phyloP scores from a whole-genome alignment of 2,113 vertebrate genomes.

The Perognathus longimembris region DNA sequence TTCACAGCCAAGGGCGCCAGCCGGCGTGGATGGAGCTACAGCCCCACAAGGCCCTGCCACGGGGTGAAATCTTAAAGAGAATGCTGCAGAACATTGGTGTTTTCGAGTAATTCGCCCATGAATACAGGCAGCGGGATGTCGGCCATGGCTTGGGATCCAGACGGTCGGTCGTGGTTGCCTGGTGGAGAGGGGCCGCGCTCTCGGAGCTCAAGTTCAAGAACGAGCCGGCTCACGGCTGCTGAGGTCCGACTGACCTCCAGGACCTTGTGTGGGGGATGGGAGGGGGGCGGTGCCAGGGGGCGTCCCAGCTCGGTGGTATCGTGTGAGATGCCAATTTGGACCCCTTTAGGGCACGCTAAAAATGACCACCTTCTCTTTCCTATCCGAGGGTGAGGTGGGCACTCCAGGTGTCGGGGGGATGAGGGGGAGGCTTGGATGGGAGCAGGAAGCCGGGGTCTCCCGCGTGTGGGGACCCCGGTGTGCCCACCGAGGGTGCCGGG shows the following conservation, averaged over 20 bases:
- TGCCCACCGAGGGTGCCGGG: rapidly evolving
- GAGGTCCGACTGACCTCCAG: not conserved
- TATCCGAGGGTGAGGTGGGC: too few relatives aligned
- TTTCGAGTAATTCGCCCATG: not conserved
- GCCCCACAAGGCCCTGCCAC: conserved; percentile 84
- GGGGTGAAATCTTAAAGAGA: conserved; percentile 36
- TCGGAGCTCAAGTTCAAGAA: not conserved
- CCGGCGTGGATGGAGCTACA: conserved; percentile 84
- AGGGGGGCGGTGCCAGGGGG: not conserved
- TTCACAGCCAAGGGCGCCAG: conserved; percentile 83
- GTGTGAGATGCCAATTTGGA: rapidly evolving
- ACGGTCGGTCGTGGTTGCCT: too few relatives aligned
- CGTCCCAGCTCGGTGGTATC: rapidly evolving
- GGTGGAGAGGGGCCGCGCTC: not conserved
- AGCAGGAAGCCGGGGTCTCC: not conserved
- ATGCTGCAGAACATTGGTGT: not conserved
- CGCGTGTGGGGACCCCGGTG: rapidly evolving
- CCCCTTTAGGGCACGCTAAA: not conserved
- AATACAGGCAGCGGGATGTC: not conserved
- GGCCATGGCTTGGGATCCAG: not conserved
- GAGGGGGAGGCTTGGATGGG: too few relatives aligned
- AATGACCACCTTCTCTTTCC: not conserved
- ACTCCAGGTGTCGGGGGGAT: too few relatives aligned
- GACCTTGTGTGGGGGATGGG: rapidly evolving
- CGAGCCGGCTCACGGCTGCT: rapidly evolving